A percentile compares a stretch with the other conserved stretches of the same genome.
Evolutionary conservation across 2,888 invertebrate genomes (phyloP).

Genomic region (Horisme vitalbata): DNA sequence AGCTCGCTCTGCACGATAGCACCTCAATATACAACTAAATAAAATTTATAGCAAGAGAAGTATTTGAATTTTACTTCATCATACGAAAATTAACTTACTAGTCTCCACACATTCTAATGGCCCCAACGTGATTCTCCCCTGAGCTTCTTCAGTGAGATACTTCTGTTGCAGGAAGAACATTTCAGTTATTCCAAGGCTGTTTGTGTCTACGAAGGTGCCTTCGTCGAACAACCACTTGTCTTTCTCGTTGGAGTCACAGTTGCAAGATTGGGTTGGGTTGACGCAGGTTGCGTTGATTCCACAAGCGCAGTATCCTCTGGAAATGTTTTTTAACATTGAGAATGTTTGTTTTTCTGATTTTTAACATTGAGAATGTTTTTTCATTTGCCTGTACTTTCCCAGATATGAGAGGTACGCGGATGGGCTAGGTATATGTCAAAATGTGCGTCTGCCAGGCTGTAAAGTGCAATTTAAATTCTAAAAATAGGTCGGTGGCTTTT

Average conservation of each 20-base stretch:
- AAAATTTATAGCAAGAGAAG: no score
- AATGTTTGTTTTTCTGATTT: no score
- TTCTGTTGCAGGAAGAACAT: slow-evolving; percentile 95
- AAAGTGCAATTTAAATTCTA: no score
- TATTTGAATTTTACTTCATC: no score
- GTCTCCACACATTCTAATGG: slow-evolving; percentile 97
- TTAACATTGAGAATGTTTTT: no score
- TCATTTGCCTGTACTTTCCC: no score
- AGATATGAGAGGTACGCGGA: no score
- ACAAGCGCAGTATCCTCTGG: slow-evolving; percentile 88
- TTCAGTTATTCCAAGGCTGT: slow-evolving; percentile 93
- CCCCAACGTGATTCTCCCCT: slow-evolving; percentile 93
- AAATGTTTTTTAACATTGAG: not conserved
- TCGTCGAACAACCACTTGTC: slow-evolving; percentile 94
- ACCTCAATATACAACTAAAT: no score
- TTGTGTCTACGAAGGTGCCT: slow-evolving; percentile 90
- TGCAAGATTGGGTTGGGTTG: slow-evolving; percentile 91
- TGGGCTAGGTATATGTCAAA: no score
- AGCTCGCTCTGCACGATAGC: no score
- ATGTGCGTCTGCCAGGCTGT: no score
- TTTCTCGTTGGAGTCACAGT: slow-evolving; percentile 93
- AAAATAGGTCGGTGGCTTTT: no score
- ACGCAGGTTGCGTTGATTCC: slow-evolving; percentile 92
- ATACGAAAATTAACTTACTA: slow-evolving; percentile 88
- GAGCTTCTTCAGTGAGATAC: slow-evolving; percentile 90